A percentile compares a stretch with the other conserved stretches of the same genome.
phyloP scores from a whole-genome alignment of 2,797 vertebrate species.

The Adrianichthys oophorus region DNA sequence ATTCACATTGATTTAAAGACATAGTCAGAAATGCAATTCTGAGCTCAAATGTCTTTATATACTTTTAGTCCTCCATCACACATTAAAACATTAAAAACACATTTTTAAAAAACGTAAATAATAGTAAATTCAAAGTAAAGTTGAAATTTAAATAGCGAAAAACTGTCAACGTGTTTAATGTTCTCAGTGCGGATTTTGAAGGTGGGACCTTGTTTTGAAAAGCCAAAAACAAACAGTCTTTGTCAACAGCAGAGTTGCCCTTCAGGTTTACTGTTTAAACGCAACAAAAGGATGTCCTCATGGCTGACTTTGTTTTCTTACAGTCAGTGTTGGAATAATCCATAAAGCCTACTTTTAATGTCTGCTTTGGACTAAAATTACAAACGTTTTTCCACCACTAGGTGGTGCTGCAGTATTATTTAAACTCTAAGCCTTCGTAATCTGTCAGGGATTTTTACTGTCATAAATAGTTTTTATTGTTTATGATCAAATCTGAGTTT shows the following conservation, averaged over 20 bases:
- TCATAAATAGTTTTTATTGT: too few relatives aligned
- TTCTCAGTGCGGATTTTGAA: constrained; percentile 10
- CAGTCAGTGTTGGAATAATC: too few relatives aligned
- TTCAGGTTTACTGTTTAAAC: constrained; percentile 40
- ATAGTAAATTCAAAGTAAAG: too few relatives aligned
- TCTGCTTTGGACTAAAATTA: background rate
- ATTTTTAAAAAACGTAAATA: too few relatives aligned
- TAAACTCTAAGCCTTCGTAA: background rate
- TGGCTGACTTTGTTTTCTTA: background rate
- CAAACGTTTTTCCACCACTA: constrained; percentile 12
- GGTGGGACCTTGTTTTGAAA: constrained; percentile 48
- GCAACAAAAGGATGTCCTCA: background rate
- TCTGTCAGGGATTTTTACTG: too few relatives aligned
- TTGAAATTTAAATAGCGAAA: too few relatives aligned
- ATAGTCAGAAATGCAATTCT: too few relatives aligned
- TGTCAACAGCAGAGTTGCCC: constrained; percentile 44
- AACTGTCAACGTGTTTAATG: constrained; percentile 18
- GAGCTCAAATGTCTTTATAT: too few relatives aligned
- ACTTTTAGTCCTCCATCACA: too few relatives aligned
- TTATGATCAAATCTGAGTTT: too few relatives aligned
- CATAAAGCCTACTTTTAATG: background rate
- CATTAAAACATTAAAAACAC: too few relatives aligned
- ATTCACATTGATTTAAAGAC: too few relatives aligned
- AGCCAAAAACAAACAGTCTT: constrained; percentile 43
- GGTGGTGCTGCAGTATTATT: constrained; percentile 22